Conservation (phyloP, 2,113 vertebrate genomes). For the Eolophus roseicapilla region DNA sequence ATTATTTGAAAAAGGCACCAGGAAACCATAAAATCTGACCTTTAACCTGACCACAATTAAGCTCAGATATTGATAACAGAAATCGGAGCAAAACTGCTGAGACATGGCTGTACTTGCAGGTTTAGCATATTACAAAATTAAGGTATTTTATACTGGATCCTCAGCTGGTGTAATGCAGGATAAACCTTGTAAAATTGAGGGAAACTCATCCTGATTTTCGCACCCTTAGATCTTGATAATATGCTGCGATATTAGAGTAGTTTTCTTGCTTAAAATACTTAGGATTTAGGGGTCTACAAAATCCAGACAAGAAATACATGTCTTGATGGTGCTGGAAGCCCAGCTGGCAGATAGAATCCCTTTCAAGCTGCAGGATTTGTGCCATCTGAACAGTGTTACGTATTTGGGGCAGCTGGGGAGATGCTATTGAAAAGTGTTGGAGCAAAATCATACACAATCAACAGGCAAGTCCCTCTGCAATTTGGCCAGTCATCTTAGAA, state of each 20-base stretch:
- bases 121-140: conserved; percentile 35
- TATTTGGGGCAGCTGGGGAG: conserved; percentile 6
- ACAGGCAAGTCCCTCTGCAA: not conserved
- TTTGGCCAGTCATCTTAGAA: not conserved
- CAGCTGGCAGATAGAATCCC: conserved; percentile 1
- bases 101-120: conserved; percentile 16
- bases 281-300: not conserved
- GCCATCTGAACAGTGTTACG: not conserved
- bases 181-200: not conserved
- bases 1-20: conserved; percentile 25
- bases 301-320: not conserved
- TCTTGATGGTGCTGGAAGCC: not conserved
- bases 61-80: conserved; percentile 52
- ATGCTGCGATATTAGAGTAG: not conserved
- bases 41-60: conserved; percentile 30
- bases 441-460: conserved; percentile 50
- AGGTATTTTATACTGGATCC: not conserved
- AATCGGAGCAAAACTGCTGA: conserved; percentile 35
- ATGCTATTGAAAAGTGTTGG: conserved; percentile 13
- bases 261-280: not conserved
- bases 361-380: not conserved
- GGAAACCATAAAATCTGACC: conserved; percentile 53
- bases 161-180: not conserved
- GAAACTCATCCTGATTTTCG: not conserved
- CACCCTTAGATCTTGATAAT: not conserved